Evolutionary conservation across 2,113 vertebrate genomes (phyloP).

Genomic region (Gymnorhina tibicen): DNA sequence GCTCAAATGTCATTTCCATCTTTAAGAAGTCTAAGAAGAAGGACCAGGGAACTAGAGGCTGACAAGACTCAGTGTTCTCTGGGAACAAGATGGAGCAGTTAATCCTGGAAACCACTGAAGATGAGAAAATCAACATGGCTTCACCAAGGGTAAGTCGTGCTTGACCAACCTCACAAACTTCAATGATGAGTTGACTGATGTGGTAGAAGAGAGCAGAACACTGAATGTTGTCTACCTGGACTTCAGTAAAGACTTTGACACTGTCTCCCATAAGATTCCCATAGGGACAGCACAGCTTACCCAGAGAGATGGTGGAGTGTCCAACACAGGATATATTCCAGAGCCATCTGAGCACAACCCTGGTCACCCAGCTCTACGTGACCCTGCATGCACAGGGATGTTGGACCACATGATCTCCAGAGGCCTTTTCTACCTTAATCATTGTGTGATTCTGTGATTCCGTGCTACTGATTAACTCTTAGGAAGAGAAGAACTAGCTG

Average conservation of each 20-base stretch:
- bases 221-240: not conserved
- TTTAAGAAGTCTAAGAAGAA: not conserved
- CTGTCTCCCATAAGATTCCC: not conserved
- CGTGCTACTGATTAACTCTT: not conserved
- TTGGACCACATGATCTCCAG: not conserved
- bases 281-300: not conserved
- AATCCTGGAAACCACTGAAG: not conserved
- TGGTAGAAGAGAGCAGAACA: not conserved
- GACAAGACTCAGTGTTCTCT: not conserved
- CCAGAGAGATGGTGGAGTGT: not conserved
- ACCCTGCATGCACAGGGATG: not conserved
- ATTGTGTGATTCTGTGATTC: not conserved
- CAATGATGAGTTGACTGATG: not conserved
- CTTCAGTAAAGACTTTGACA: not conserved
- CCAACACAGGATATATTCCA: not conserved
- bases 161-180: not conserved
- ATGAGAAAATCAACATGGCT: not conserved
- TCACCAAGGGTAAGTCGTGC: not conserved
- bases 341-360: fast-evolving
- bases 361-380: not conserved
- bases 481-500: not conserved
- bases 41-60: not conserved
- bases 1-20: not conserved
- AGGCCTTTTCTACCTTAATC: not conserved
- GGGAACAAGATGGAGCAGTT: not conserved